Conservation (phyloP, 1,140 invertebrate species). For the Dufourea novaeangliae region DNA sequence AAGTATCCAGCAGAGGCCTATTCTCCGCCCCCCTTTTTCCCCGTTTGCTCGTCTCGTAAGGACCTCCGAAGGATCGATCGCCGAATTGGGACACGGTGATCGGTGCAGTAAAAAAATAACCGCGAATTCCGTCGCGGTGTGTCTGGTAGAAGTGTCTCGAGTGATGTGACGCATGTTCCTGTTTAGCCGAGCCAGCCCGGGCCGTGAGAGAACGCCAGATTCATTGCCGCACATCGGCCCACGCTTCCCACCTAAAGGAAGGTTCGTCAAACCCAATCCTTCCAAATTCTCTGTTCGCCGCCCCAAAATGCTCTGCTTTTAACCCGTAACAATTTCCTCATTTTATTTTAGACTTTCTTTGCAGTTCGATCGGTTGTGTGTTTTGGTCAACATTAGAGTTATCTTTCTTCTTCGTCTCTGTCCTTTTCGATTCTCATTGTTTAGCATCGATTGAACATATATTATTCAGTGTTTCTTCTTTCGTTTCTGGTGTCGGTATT, state of each 20-base stretch:
- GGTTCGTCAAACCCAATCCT: slow-evolving; percentile 80
- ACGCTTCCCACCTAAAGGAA: slow-evolving; percentile 91
- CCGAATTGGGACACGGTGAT: slow-evolving; percentile 9
- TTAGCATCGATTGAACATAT: not conserved
- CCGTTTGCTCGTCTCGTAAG: slow-evolving; percentile 7
- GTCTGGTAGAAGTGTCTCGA: slow-evolving; percentile 78
- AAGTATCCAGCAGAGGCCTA: not conserved
- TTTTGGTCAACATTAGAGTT: not conserved
- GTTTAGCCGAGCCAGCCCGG: slow-evolving; percentile 91
- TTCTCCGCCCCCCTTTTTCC: not conserved
- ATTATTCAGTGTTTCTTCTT: not conserved
- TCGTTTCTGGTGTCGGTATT: not conserved
- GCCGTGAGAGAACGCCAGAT: slow-evolving; percentile 89
- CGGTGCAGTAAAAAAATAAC: not conserved
- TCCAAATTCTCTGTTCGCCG: slow-evolving; percentile 9
- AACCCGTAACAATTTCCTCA: slow-evolving; percentile 1
- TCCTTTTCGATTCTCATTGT: slow-evolving; percentile 5
- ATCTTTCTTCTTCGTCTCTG: slow-evolving; percentile 5
- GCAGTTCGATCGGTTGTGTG: not conserved
- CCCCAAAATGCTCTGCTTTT: slow-evolving; percentile 20
- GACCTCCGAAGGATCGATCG: not conserved
- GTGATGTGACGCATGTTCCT: slow-evolving; percentile 84
- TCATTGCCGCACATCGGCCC: slow-evolving; percentile 93
- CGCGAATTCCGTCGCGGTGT: slow-evolving; percentile 37
- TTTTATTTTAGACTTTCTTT: not conserved